Evolutionary conservation across 2,797 vertebrate species (phyloP).

Genomic region (Oreochromis mossambicus): DNA sequence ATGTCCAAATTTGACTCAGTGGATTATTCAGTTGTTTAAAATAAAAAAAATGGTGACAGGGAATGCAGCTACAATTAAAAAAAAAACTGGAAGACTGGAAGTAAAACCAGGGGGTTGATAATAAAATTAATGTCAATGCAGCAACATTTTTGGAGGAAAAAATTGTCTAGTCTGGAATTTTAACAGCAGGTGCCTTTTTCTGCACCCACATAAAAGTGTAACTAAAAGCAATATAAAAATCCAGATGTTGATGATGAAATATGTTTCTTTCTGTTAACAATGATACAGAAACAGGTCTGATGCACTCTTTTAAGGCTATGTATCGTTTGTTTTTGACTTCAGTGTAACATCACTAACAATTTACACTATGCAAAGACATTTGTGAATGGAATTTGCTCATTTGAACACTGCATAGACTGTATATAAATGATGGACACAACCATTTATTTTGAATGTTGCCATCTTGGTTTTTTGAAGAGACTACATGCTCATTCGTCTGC

Average conservation of each 20-base stretch:
- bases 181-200: neutral
- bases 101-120: accelerated
- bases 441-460: neutral
- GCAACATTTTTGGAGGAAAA: neutral
- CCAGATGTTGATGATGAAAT: neutral
- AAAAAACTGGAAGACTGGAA: neutral
- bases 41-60: accelerated
- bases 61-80: neutral
- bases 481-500: accelerated
- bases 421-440: neutral
- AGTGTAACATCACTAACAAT: neutral
- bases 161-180: neutral
- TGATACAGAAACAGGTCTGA: neutral
- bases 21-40: neutral
- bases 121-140: neutral
- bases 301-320: neutral
- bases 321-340: neutral
- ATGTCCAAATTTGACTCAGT: neutral
- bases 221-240: neutral
- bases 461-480: neutral
- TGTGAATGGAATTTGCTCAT: neutral
- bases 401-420: neutral
- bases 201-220: neutral
- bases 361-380: neutral
- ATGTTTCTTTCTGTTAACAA: neutral